Evolutionary conservation across 2,797 vertebrate genomes (phyloP).

Genomic region (Steatocranus sp.): DNA sequence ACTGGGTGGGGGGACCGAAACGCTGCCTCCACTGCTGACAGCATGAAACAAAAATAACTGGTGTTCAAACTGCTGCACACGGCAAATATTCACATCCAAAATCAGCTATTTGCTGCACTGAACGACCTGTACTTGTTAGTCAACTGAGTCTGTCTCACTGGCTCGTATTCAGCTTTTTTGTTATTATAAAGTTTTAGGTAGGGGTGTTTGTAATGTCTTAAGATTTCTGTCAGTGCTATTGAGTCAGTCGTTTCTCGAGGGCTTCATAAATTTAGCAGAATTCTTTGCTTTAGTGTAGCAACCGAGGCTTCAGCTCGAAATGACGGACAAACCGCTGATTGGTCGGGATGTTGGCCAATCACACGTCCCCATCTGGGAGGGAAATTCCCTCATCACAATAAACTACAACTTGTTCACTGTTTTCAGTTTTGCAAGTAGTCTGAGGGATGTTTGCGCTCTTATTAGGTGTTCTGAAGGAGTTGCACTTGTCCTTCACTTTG

Average conservation of each 20-base stretch:
- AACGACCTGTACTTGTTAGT: rapidly evolving
- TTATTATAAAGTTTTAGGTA: no score
- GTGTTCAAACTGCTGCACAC: neutral
- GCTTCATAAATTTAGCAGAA: neutral
- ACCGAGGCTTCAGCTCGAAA: neutral
- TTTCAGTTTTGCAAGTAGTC: slow-evolving; percentile 22
- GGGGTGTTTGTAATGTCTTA: neutral
- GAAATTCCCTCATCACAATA: slow-evolving; percentile 50
- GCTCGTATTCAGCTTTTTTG: neutral
- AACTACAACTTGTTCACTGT: slow-evolving; percentile 45
- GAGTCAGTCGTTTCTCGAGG: rapidly evolving
- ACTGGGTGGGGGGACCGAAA: slow-evolving; percentile 34
- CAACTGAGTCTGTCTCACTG: neutral
- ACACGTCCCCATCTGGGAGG: slow-evolving; percentile 44
- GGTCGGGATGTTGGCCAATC: slow-evolving; percentile 61
- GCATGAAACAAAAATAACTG: slow-evolving; percentile 45
- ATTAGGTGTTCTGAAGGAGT: neutral
- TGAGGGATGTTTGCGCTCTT: slow-evolving; percentile 9
- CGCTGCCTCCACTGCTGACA: slow-evolving; percentile 47
- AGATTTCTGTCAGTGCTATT: neutral
- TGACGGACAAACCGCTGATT: slow-evolving; percentile 60
- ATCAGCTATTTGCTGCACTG: neutral
- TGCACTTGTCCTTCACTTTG: neutral
- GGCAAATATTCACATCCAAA: neutral
- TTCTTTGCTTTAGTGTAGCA: neutral